phyloP scores from a whole-genome alignment of 2,888 invertebrate genomes.

The Cryptocephalus moraei region DNA sequence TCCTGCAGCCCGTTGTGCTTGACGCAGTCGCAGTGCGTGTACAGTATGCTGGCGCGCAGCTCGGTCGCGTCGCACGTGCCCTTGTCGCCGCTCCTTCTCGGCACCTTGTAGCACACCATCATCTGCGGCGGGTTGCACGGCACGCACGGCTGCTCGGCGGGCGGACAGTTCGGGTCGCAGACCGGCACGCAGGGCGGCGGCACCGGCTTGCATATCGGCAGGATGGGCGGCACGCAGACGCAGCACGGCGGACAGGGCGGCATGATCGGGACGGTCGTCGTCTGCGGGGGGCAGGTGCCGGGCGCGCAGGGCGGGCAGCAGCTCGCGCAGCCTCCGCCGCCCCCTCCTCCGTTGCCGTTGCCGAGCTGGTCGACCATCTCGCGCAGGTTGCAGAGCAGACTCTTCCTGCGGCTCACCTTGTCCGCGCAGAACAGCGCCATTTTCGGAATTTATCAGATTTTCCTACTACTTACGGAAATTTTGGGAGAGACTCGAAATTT shows the following conservation, averaged over 20 bases:
- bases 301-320: conserved; percentile 8
- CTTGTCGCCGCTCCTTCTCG: conserved; percentile 31
- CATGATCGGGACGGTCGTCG: conserved; percentile 24
- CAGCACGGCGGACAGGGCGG: conserved; percentile 10
- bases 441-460: conserved; percentile 1
- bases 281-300: conserved; percentile 11
- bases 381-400: conserved; percentile 28
- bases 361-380: conserved; percentile 28
- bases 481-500: conserved; percentile 11
- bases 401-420: conserved; percentile 25
- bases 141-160: conserved; percentile 47
- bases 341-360: conserved; percentile 19
- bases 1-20: conserved; percentile 50
- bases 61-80: conserved; percentile 43
- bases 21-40: conserved; percentile 48
- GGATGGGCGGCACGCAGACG: conserved; percentile 42
- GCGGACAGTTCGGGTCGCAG: conserved; percentile 34
- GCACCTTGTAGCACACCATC: conserved; percentile 42
- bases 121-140: conserved; percentile 48
- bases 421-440: conserved; percentile 36
- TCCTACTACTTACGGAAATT: conserved; percentile 4
- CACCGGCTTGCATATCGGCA: conserved; percentile 35
- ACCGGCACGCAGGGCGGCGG: conserved; percentile 44
- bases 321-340: conserved; percentile 5
- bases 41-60: conserved; percentile 42